These are phyloP conservation scores for Hydrotaea cyrtoneurina DNA, from an alignment of 2,888 invertebrate species.

Conservation along the genomic window DNA sequence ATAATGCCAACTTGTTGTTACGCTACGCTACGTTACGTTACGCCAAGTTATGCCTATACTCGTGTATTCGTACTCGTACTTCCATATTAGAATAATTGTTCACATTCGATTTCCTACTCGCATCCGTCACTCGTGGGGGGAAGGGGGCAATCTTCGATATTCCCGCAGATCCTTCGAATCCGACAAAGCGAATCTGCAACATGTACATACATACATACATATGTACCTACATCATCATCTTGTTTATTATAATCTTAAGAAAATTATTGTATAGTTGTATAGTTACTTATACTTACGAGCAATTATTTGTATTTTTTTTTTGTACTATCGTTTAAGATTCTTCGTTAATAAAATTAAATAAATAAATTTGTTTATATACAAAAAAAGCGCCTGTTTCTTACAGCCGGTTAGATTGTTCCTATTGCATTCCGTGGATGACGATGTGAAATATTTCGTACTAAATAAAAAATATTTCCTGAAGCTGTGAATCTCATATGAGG, in stretches of 20 bases:
- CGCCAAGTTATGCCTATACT: not conserved
- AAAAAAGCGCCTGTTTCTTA: not conserved
- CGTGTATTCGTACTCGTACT: not conserved
- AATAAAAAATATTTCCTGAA: no score
- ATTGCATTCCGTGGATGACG: no score
- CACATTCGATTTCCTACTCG: slow-evolving; percentile 19
- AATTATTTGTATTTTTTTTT: slow-evolving; percentile 18
- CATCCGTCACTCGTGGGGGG: not conserved
- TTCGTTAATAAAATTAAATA: slow-evolving; percentile 29
- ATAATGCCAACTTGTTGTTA: not conserved
- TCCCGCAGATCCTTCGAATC: not conserved
- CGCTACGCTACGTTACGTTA: not conserved
- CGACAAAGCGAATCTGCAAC: not conserved
- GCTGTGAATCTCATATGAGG: no score
- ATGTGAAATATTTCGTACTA: no score
- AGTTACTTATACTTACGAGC: slow-evolving; percentile 10
- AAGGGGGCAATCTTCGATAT: not conserved
- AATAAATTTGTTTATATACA: slow-evolving; percentile 10
- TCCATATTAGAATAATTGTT: slow-evolving; percentile 37
- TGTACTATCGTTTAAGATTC: not conserved
- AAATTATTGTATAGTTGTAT: slow-evolving; percentile 11
- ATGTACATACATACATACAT: slow-evolving; percentile 11
- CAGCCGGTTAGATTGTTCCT: no score
- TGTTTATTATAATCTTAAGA: slow-evolving; percentile 26
- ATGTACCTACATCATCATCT: slow-evolving; percentile 6